A percentile compares a stretch with the other conserved stretches of the same genome.
Evolutionary conservation across 2,888 invertebrate species (phyloP).

Genomic region (Nasonia oneida): DNA sequence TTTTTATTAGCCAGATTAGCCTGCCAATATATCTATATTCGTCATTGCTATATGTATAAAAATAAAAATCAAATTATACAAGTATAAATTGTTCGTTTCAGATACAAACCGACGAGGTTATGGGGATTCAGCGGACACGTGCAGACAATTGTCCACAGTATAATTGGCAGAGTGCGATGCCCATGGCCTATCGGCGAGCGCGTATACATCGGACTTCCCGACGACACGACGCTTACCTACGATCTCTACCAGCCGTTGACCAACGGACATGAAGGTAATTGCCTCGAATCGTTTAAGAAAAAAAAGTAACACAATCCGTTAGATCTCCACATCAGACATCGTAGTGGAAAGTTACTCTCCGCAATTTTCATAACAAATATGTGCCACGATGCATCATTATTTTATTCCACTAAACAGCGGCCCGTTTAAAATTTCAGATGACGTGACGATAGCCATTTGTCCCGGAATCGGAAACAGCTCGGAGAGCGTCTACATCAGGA

Average conservation of each 20-base stretch:
- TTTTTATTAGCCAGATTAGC: too few relatives aligned
- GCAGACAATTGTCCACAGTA: conserved; percentile 95
- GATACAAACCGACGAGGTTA: conserved; percentile 92
- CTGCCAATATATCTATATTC: background rate
- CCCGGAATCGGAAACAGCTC: conserved; percentile 97
- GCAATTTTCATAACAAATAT: background rate
- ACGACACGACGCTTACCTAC: conserved; percentile 94
- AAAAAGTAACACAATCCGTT: too few relatives aligned
- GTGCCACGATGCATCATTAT: background rate
- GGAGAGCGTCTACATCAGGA: conserved; percentile 95
- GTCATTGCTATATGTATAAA: background rate
- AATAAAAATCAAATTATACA: background rate
- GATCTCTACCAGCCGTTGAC: conserved; percentile 93
- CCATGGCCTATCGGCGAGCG: conserved; percentile 94
- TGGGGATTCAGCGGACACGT: conserved; percentile 98
- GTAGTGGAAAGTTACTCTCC: background rate
- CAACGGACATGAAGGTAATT: conserved; percentile 86
- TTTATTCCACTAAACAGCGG: background rate
- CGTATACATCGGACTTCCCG: conserved; percentile 87
- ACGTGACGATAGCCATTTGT: conserved; percentile 92
- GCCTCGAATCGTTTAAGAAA: background rate
- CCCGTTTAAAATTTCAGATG: conserved; percentile 83
- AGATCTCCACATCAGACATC: too few relatives aligned
- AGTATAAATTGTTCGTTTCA: conserved; percentile 78
- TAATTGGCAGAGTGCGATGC: conserved; percentile 91